Percentiles rank a stretch among this genome's conserved stretches.
Conservation (phyloP, 2,797 vertebrate genomes). For the Pogonophryne albipinna region DNA sequence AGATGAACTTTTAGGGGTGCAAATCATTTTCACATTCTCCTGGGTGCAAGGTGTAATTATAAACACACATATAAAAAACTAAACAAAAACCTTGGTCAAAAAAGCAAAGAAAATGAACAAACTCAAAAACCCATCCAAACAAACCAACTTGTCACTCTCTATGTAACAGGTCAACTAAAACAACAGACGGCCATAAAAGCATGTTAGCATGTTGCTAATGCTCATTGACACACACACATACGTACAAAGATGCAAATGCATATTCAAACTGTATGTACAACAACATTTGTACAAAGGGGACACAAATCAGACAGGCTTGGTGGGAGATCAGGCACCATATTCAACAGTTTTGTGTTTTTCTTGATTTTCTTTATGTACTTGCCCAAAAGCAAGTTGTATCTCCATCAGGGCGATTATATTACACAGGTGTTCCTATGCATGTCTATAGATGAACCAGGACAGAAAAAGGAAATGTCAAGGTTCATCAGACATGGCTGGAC, state of each 20-base stretch:
- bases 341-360: constrained; percentile 50
- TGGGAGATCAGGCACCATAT: constrained; percentile 84
- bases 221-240: constrained; percentile 58
- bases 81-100: constrained; percentile 3
- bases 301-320: constrained; percentile 75
- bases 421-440: constrained; percentile 60
- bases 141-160: constrained; percentile 38
- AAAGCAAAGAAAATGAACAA: background rate
- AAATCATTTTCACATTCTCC: constrained; percentile 1
- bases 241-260: constrained; percentile 62
- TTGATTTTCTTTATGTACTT: constrained; percentile 38
- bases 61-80: background rate
- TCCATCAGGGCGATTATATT: constrained; percentile 57
- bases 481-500: constrained; percentile 10
- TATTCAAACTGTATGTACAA: constrained; percentile 64
- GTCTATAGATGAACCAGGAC: constrained; percentile 4
- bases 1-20: background rate
- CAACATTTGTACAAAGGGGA: constrained; percentile 68
- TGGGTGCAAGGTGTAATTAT: background rate
- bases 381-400: constrained; percentile 58
- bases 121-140: constrained; percentile 16
- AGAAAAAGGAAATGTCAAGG: background rate
- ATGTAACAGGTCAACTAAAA: constrained; percentile 35
- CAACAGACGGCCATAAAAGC: constrained; percentile 32
- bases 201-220: constrained; percentile 50